These are phyloP conservation scores for Prietella phreatophila DNA, from an alignment of 2,113 vertebrate species.

Conservation along the genomic window DNA sequence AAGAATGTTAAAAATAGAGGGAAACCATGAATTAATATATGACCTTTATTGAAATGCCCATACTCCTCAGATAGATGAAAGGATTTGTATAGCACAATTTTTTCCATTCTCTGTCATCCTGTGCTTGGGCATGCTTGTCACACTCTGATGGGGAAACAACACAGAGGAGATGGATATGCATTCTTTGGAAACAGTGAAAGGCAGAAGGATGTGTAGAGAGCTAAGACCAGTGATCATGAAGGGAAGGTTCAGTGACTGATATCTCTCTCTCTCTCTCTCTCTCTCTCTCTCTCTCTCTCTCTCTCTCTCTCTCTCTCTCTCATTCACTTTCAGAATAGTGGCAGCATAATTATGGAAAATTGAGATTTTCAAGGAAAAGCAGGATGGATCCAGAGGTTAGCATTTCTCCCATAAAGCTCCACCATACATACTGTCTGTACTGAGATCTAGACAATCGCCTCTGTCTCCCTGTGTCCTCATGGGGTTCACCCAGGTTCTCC, in stretches of 20 bases:
- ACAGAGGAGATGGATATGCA: background rate
- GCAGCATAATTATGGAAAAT: slow-evolving; percentile 4
- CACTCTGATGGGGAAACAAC: slow-evolving; percentile 10
- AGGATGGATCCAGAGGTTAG: background rate
- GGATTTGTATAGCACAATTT: background rate
- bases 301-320: background rate
- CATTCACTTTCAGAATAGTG: background rate
- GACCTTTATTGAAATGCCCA: background rate
- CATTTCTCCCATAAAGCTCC: background rate
- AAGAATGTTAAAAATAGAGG: background rate
- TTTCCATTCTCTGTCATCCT: background rate
- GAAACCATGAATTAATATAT: background rate
- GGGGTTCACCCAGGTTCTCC: background rate
- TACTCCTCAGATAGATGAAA: background rate
- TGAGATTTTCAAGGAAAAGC: background rate
- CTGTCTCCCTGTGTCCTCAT: background rate
- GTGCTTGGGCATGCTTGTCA: slow-evolving; percentile 15
- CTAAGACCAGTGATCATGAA: background rate
- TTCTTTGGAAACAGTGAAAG: slow-evolving; percentile 13
- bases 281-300: background rate
- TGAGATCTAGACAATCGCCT: background rate
- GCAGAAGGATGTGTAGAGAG: slow-evolving; percentile 10
- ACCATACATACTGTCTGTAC: background rate
- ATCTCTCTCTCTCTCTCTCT: background rate
- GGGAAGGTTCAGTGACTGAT: slow-evolving; percentile 2